These are phyloP conservation scores for Ctenopoma multispine DNA, from an alignment of 2,797 vertebrate species.

Conservation along the genomic window DNA sequence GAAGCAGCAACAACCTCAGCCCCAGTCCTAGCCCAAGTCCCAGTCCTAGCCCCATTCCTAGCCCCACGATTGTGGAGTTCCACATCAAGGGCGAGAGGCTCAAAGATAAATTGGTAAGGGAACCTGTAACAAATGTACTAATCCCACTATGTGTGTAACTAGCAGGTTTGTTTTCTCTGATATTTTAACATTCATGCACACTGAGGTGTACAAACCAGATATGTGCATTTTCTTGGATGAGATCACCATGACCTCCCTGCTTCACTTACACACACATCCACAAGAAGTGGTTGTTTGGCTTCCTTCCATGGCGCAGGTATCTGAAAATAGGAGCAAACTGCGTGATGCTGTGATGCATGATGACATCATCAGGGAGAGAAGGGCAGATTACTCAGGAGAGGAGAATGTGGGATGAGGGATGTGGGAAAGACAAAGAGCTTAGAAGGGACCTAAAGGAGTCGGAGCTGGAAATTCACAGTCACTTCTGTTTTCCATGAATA, in stretches of 20 bases:
- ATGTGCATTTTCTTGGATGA: conserved; percentile 50
- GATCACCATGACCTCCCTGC: conserved; percentile 47
- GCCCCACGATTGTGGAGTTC: conserved; percentile 86
- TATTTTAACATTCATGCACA: conserved; percentile 5
- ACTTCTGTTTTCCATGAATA: conserved; percentile 41
- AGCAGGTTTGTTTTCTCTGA: background rate
- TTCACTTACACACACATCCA: conserved; percentile 41
- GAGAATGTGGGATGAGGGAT: conserved; percentile 73
- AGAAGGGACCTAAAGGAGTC: conserved; percentile 33
- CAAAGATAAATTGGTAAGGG: conserved; percentile 97
- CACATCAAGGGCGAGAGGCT: conserved; percentile 98
- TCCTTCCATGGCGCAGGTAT: conserved; percentile 76
- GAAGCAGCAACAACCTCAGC: conserved; percentile 84
- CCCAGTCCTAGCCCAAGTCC: conserved; percentile 79
- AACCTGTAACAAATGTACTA: background rate
- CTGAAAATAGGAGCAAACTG: conserved; percentile 82
- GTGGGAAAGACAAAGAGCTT: conserved; percentile 63
- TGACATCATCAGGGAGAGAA: conserved; percentile 80
- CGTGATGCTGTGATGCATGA: conserved; percentile 76
- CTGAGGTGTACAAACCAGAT: conserved; percentile 27
- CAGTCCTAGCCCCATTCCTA: conserved; percentile 72
- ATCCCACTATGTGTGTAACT: background rate
- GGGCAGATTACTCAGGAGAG: conserved; percentile 73
- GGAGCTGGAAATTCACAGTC: conserved; percentile 43
- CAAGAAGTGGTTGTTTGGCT: conserved; percentile 78